phyloP scores from a whole-genome alignment of 2,888 invertebrate genomes.

The Agriotes lineatus region DNA sequence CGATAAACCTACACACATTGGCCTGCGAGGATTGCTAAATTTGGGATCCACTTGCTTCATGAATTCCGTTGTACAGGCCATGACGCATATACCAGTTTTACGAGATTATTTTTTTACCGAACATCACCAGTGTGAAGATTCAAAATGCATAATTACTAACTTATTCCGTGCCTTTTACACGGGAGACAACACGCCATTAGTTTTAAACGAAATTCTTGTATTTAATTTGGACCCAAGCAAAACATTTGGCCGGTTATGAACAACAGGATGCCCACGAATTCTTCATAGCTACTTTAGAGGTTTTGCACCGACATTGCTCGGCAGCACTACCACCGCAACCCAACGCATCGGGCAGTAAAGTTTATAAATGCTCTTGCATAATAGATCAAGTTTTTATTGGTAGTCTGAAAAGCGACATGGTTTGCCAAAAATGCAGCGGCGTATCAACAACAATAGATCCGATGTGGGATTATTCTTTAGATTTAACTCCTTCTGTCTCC shows the following conservation, averaged over 20 bases:
- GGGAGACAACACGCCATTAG: conserved; percentile 88
- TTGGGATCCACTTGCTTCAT: conserved; percentile 98
- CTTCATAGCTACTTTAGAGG: conserved; percentile 94
- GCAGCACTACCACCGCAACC: conserved; percentile 55
- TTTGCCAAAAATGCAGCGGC: conserved; percentile 94
- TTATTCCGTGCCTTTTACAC: conserved; percentile 98
- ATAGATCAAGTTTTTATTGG: conserved; percentile 98
- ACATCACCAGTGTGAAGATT: conserved; percentile 85
- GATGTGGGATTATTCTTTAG: conserved; percentile 97
- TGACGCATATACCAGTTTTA: conserved; percentile 94
- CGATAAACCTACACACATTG: conserved; percentile 85
- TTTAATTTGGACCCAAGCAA: conserved; percentile 95
- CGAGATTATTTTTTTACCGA: conserved; percentile 96
- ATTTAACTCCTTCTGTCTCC: conserved; percentile 77
- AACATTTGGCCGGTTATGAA: conserved; percentile 93
- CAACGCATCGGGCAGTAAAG: conserved; percentile 44
- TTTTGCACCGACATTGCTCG: conserved; percentile 85
- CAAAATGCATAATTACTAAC: conserved; percentile 89
- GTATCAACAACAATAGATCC: conserved; percentile 98
- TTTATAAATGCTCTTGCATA: conserved; percentile 86
- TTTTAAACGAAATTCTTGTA: conserved; percentile 90
- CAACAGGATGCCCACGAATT: conserved; percentile 99
- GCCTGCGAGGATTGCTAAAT: conserved; percentile 93
- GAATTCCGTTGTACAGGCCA: conserved; percentile 96
- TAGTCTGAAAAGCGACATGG: conserved; percentile 94